Evolutionary conservation across 2,888 invertebrate genomes (phyloP).

Genomic region (Chelonus formosanus): DNA sequence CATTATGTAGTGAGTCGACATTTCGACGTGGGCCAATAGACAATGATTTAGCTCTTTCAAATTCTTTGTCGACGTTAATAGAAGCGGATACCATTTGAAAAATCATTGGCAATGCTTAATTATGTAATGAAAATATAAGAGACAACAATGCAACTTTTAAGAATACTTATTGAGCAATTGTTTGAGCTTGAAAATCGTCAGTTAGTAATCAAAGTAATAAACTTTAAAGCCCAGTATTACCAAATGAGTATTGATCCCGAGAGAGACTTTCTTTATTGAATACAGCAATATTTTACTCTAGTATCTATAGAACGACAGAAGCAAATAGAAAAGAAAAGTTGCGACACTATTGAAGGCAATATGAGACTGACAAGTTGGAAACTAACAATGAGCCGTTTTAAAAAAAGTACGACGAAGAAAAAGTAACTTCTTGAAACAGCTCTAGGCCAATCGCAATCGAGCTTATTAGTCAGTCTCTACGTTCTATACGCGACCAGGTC

Average conservation of each 20-base stretch:
- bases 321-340: constrained; percentile 7
- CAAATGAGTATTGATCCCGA: constrained; percentile 18
- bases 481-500: constrained; percentile 38
- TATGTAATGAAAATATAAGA: not conserved
- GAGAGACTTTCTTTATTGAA: not conserved
- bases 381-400: constrained; percentile 30
- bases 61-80: too few relatives aligned
- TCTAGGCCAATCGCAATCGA: constrained; percentile 38
- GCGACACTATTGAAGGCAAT: constrained; percentile 29
- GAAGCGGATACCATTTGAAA: too few relatives aligned
- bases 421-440: constrained; percentile 31
- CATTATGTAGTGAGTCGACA: too few relatives aligned
- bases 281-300: constrained; percentile 9
- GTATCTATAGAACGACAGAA: constrained; percentile 1
- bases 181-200: not conserved
- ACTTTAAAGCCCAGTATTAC: constrained; percentile 2
- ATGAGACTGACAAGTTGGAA: constrained; percentile 20
- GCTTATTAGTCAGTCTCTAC: constrained; percentile 34
- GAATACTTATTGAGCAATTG: too few relatives aligned
- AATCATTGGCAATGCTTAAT: too few relatives aligned
- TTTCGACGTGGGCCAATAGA: too few relatives aligned
- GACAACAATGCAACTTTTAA: not conserved
- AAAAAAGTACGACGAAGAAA: constrained; percentile 29
- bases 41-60: too few relatives aligned
- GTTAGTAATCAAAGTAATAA: constrained; percentile 2